These are phyloP conservation scores for Murina feae DNA, from an alignment of 2,113 vertebrate genomes.

Conservation along the genomic window DNA sequence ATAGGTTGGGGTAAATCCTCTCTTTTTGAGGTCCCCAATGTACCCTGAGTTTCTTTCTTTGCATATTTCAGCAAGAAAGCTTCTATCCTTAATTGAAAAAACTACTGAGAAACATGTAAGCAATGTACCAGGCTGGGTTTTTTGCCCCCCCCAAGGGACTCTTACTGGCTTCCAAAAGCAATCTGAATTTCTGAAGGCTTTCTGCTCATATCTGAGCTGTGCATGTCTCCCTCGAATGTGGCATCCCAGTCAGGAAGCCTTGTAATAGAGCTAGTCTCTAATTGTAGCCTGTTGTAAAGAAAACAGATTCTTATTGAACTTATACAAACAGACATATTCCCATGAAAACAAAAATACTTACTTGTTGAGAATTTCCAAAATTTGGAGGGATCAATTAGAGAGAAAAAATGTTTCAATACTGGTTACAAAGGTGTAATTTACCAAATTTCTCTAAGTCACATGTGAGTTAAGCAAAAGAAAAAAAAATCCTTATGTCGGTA, in stretches of 20 bases:
- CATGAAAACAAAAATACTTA: not conserved
- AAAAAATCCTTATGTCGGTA: not conserved
- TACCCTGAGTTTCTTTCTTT: not conserved
- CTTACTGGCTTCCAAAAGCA: not conserved
- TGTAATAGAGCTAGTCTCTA: not conserved
- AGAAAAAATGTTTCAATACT: not conserved
- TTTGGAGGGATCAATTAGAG: not conserved
- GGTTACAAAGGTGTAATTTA: not conserved
- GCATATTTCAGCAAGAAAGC: not conserved
- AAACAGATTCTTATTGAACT: not conserved
- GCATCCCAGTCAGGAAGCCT: not conserved
- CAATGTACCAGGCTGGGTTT: not conserved
- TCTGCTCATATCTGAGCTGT: not conserved
- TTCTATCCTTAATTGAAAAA: not conserved
- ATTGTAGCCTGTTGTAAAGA: not conserved
- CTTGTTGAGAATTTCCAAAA: not conserved
- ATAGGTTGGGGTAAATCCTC: not conserved
- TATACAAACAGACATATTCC: not conserved
- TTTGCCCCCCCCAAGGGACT: not conserved
- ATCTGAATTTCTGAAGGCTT: not conserved
- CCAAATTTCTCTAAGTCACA: not conserved
- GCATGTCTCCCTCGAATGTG: not conserved
- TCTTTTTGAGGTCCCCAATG: not conserved
- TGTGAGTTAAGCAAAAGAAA: not conserved
- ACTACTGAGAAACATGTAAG: not conserved